Percentiles rank a stretch among this genome's conserved stretches.
phyloP scores from a whole-genome alignment of 2,113 vertebrate genomes.

The Turdus rufiventris region DNA sequence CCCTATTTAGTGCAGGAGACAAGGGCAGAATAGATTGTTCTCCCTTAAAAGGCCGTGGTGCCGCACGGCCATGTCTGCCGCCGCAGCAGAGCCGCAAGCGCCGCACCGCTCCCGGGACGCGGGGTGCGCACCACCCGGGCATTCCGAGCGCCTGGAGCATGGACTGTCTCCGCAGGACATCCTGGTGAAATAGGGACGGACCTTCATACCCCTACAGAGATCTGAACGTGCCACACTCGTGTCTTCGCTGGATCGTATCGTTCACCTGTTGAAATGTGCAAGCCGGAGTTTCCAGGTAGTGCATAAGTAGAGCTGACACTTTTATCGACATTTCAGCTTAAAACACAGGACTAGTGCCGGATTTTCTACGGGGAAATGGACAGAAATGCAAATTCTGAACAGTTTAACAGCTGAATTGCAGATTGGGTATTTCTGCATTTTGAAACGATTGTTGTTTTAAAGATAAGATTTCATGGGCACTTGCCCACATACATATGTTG shows the following conservation, averaged over 20 bases:
- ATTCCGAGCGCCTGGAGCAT: fast-evolving
- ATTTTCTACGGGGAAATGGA: neutral
- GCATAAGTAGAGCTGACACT: neutral
- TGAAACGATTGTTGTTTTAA: neutral
- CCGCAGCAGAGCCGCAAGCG: neutral
- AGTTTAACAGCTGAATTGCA: neutral
- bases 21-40: neutral
- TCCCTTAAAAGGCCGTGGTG: constrained; percentile 33
- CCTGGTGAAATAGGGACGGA: neutral
- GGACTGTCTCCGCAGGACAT: neutral
- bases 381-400: neutral
- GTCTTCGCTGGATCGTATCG: neutral
- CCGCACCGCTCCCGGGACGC: fast-evolving
- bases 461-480: neutral
- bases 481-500: neutral
- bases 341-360: neutral
- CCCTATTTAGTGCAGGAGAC: neutral
- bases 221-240: fast-evolving
- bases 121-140: neutral
- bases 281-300: neutral
- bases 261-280: neutral
- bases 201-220: neutral
- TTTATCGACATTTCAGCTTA: neutral
- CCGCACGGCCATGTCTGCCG: neutral
- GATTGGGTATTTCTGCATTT: neutral